Evolutionary conservation across 2,888 invertebrate genomes (phyloP), one percentile per base, ranked within the genome.

Genomic region (Pyrocoelia pectoralis): DNA sequence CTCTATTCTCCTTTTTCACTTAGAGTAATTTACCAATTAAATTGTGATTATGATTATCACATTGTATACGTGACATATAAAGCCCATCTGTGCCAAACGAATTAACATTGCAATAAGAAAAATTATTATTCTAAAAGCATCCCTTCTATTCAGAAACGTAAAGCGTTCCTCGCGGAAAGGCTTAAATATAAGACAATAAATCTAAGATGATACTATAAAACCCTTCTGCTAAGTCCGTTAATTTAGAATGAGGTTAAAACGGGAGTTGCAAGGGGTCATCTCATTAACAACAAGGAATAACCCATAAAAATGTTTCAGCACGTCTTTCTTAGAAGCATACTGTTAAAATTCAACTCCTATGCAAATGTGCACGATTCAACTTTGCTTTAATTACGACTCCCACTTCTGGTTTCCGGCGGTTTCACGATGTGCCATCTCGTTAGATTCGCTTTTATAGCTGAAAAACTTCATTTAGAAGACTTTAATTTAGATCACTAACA

Each of bases 301-400:
- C 72, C 59, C 74, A 74, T 74, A 75, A 76, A 74, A 74, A 74
- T 73, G 74, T 75, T 73, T 68, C 73, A 73, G 73, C 76, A 74
- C 74, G 74, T 74, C 70, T 68, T 60, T 41, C 55, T 43, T 56
- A 61, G 68, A 60, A 53, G 56, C 66, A 66, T 53, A 65, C 65
- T 61, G 66, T 68, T 64, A 70, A 65, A 66, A 61, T 65, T 66
- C 60, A 67, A 66, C 70, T 71, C 68, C 68, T 70, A 75, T 75
- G 75, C 73, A 74, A 74, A 74, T 73, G 69, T 66, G 63, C 67
- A 58, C 70, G 61, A 68, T 72, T 69, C 67, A 55, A 64, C 68
- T 72, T 70, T 69, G 68, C 67, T 71, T 68, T 73, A 73, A 72
- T 73, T 73, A 72, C 68, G 69, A 63, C 64, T 55, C 14, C 33